A percentile compares a stretch with the other conserved stretches of the same genome.
Evolutionary conservation across 2,888 invertebrate species (phyloP).

Genomic region (Amphimallon solstitiale): DNA sequence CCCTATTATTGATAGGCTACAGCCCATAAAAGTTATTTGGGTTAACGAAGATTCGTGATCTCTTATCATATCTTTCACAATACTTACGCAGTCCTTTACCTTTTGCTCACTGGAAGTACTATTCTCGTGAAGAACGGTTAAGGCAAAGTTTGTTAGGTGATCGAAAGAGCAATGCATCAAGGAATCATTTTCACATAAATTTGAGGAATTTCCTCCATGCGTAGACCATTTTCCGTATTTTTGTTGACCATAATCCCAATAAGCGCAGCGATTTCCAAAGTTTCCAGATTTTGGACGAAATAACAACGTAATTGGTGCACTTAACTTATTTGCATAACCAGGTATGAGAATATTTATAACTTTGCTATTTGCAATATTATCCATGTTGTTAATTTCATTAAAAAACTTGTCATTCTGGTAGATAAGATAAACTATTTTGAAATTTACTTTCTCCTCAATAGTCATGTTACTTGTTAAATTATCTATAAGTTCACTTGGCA

Average conservation of each 20-base stretch:
- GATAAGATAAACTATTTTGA: constrained; percentile 6
- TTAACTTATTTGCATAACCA: neutral
- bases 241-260: constrained; percentile 16
- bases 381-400: neutral
- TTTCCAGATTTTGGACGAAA: neutral
- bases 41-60: neutral
- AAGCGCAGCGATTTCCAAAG: neutral
- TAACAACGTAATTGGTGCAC: neutral
- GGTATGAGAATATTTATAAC: neutral
- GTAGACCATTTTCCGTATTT: constrained; percentile 24
- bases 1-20: constrained; percentile 12
- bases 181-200: too few relatives aligned
- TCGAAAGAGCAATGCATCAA: neutral
- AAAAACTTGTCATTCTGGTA: neutral
- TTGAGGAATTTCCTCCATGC: neutral
- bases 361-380: neutral
- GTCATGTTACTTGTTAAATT: neutral
- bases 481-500: neutral
- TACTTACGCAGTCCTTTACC: too few relatives aligned
- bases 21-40: neutral
- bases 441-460: neutral
- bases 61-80: neutral
- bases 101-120: too few relatives aligned
- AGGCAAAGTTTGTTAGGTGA: constrained; percentile 11
- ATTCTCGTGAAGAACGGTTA: neutral